Evolutionary conservation across 1,140 invertebrate genomes (phyloP), one percentile per base, ranked within the genome.

Genomic region (Drosophila varians): DNA sequence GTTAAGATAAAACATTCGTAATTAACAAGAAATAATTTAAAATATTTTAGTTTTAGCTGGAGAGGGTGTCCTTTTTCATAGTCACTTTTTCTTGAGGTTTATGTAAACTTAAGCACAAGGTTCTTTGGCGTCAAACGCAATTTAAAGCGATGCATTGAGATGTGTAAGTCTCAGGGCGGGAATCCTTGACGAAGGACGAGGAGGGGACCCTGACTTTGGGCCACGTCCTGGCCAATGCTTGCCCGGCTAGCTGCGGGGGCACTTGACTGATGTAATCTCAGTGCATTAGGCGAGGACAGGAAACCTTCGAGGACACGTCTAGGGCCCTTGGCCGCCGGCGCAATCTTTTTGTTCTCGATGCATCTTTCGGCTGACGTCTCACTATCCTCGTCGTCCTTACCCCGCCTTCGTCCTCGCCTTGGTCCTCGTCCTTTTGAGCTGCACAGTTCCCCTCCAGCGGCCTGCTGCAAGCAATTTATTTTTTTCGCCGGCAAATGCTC

Each of bases 231-330:
- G 34, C 34, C 9, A 53, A 34, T 26, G 34, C 58, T 58, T 54
- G 12, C 40, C 19, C 34, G 58, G 58, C 58, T 38, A 47, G 40
- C 60, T 61, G 60, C n/a, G 62, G 46, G 55, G 56, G 68, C 56
- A 54, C 69, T 72, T 72, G 69, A 72, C 69, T 72, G 69, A 72
- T 72, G 69, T 72, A 72, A 72, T 72, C 69, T 62, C 56, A 61
- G 69, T 72, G 68, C 69, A 72, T 72, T 72, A 72, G 69, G 42
- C 69, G 69, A 72, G 68, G 68, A 72, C 66, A 72, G 69, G 69
- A 72, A 72, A 52, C 48, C 69, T 61, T 72, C 69, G 47, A 72
- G 68, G 56, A 72, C 69, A 72, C 69, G 68, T 72, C 69, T 72
- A 72, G 69, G 56, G 43, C 68, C 31, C 69, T 72, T 47, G 21